A percentile compares a stretch with the other conserved stretches of the same genome.
Evolutionary conservation across 2,797 vertebrate species (phyloP).

Genomic region (Amazona ochrocephala): DNA sequence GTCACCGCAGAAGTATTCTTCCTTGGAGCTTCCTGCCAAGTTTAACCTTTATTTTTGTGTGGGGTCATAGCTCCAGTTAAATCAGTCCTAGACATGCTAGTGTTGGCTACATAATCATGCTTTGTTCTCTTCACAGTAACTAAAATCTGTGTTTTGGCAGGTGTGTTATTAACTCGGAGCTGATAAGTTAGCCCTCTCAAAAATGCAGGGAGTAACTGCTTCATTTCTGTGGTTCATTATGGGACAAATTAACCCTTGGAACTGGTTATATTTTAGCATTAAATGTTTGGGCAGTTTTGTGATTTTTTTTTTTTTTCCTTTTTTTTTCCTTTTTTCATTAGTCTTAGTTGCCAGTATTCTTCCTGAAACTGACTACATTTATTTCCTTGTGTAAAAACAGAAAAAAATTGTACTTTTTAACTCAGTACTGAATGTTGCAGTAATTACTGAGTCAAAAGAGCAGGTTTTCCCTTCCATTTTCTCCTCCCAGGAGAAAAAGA

Average conservation of each 20-base stretch:
- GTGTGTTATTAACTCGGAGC: conserved; percentile 68
- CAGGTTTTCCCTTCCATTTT: neutral
- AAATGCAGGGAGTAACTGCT: conserved; percentile 53
- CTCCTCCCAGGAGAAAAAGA: neutral
- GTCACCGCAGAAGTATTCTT: conserved; percentile 12
- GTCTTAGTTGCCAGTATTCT: neutral
- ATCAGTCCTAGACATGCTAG: conserved; percentile 38
- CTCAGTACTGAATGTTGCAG: neutral
- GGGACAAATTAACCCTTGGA: conserved; percentile 20
- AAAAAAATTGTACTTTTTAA: neutral
- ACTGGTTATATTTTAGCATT: neutral
- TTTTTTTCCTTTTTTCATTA: neutral
- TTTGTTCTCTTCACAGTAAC: conserved; percentile 68
- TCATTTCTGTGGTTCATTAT: conserved; percentile 13
- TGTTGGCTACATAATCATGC: conserved; percentile 64
- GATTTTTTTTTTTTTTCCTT: neutral
- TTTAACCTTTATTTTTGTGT: neutral
- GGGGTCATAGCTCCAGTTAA: conserved; percentile 22
- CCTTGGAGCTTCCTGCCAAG: neutral
- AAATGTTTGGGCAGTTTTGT: neutral
- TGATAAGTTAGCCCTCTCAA: conserved; percentile 51
- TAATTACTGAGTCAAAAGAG: neutral
- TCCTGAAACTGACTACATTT: neutral
- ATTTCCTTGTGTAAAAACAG: neutral
- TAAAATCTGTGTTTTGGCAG: conserved; percentile 71